Percentiles rank a stretch among this genome's conserved stretches.
Evolutionary conservation across 2,797 vertebrate genomes (phyloP).

Genomic region (Remorina albescens): DNA sequence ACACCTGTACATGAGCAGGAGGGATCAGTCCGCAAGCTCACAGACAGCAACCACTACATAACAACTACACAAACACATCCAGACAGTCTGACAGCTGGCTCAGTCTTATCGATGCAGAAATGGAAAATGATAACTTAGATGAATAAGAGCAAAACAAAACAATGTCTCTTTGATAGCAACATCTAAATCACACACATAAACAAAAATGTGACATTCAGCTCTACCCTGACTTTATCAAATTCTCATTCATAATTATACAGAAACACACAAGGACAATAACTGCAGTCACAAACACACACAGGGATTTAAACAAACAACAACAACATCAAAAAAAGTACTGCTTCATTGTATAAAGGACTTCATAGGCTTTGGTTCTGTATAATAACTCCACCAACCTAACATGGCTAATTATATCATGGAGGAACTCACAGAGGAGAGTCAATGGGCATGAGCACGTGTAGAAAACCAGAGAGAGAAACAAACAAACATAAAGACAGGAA

Average conservation of each 20-base stretch:
- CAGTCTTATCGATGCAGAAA: not conserved
- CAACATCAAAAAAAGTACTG: too few species aligned
- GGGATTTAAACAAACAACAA: conserved; percentile 9
- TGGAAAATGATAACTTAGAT: conserved; percentile 4
- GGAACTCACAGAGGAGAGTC: conserved; percentile 6
- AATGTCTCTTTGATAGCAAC: conserved; percentile 46
- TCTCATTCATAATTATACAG: conserved; percentile 41
- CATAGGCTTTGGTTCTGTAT: conserved; percentile 25
- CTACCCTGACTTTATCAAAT: conserved; percentile 35
- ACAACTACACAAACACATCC: conserved; percentile 19
- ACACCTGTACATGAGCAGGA: conserved; percentile 46
- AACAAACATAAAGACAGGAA: not conserved
- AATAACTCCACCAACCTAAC: conserved; percentile 10
- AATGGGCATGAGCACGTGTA: not conserved
- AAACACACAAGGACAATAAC: conserved; percentile 26
- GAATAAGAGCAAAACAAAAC: conserved; percentile 19
- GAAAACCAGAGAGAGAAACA: conserved; percentile 17
- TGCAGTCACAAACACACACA: conserved; percentile 32
- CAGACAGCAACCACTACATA: conserved; percentile 1
- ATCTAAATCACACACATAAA: conserved; percentile 13
- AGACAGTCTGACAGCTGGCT: conserved; percentile 13
- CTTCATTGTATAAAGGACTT: conserved; percentile 38
- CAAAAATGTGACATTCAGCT: conserved; percentile 28
- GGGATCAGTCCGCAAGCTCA: conserved; percentile 32
- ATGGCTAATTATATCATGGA: conserved; percentile 35